Evolutionary conservation across 2,113 vertebrate genomes (phyloP).

Genomic region (Tragelaphus imberbis): DNA sequence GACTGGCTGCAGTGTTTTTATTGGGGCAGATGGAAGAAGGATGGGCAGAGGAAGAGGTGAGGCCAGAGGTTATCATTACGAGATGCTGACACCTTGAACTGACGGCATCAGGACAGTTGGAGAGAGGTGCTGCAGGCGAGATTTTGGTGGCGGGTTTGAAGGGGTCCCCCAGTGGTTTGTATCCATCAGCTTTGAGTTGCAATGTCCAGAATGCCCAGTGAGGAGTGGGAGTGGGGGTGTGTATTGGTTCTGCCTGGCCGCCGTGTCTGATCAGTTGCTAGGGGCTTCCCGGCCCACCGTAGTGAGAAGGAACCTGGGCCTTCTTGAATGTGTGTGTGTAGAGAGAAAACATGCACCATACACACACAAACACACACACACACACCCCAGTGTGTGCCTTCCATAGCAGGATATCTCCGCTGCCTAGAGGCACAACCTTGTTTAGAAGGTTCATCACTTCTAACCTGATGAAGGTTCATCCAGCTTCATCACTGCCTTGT

Average conservation of each 20-base stretch:
- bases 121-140: background rate
- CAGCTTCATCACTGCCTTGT: background rate
- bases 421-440: background rate
- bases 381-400: background rate
- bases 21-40: background rate
- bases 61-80: background rate
- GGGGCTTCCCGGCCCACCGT: background rate
- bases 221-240: background rate
- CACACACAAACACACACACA: background rate
- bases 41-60: background rate
- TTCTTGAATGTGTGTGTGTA: background rate
- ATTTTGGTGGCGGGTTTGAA: background rate
- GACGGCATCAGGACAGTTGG: rapidly evolving
- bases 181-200: background rate
- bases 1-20: background rate
- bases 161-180: background rate
- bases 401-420: background rate
- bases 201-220: rapidly evolving
- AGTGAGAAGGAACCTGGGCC: background rate
- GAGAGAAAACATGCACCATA: background rate
- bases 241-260: rapidly evolving
- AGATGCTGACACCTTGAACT: background rate
- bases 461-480: too few species aligned
- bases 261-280: too few species aligned
- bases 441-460: too few species aligned